These are phyloP conservation scores for Leptothorax acervorum DNA, from an alignment of 2,888 invertebrate species.

Conservation along the genomic window DNA sequence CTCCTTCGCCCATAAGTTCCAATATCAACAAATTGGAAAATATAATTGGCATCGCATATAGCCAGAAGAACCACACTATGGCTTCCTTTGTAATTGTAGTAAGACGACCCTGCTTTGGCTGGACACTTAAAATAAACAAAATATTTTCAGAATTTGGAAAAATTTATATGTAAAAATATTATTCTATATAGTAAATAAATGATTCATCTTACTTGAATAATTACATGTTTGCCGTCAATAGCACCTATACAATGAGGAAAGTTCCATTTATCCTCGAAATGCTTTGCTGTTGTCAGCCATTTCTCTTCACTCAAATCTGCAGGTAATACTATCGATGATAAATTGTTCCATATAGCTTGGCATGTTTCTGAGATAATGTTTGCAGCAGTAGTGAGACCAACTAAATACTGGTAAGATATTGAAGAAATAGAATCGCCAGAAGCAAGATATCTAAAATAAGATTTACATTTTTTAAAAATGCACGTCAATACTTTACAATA, in stretches of 20 bases:
- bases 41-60: neutral
- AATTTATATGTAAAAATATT: neutral
- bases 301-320: neutral
- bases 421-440: neutral
- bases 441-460: neutral
- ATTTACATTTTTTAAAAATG: neutral
- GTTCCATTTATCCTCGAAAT: neutral
- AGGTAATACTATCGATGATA: neutral
- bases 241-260: neutral
- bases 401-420: neutral
- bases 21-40: constrained; percentile 5
- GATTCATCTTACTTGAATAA: neutral
- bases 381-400: neutral
- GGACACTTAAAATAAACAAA: neutral
- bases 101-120: neutral
- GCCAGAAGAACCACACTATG: neutral
- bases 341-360: neutral
- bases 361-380: neutral
- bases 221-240: neutral
- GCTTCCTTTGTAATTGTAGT: neutral
- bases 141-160: neutral
- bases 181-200: neutral
- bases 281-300: neutral
- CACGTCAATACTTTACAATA: neutral
- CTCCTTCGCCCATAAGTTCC: neutral